Evolutionary conservation across 2,113 vertebrate species (phyloP).

Genomic region (Chelonoidis abingdonii): DNA sequence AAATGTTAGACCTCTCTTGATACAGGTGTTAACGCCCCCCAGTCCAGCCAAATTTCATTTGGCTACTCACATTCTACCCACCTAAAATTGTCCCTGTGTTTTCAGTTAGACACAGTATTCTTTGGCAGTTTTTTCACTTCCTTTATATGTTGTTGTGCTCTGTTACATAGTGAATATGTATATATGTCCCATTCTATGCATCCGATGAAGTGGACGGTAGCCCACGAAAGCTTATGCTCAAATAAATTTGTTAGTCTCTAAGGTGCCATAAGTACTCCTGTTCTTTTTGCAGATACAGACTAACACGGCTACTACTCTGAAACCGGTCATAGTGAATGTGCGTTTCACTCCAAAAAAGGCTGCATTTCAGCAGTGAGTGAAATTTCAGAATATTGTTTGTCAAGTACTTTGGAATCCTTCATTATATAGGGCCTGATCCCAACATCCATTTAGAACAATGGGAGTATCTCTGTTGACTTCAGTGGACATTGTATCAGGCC

Average conservation of each 20-base stretch:
- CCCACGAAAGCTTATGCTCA: too few relatives aligned
- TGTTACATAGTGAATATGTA: not conserved
- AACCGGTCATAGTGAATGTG: not conserved
- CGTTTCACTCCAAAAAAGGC: not conserved
- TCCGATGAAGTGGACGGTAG: too few relatives aligned
- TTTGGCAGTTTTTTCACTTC: not conserved
- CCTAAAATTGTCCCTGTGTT: not conserved
- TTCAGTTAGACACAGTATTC: not conserved
- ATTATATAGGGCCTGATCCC: not conserved
- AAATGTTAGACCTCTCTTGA: not conserved
- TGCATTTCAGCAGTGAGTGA: not conserved
- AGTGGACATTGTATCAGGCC: not conserved
- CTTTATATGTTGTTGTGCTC: not conserved
- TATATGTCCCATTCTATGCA: too few relatives aligned
- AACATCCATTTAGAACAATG: not conserved
- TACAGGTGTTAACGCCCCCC: not conserved
- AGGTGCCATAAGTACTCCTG: too few relatives aligned
- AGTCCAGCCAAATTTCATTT: not conserved
- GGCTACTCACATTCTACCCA: not conserved
- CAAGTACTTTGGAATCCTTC: not conserved
- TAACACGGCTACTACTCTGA: too few relatives aligned
- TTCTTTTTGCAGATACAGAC: too few relatives aligned
- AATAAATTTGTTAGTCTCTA: too few relatives aligned
- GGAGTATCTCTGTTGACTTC: not conserved
- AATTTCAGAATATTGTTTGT: not conserved